A percentile compares a stretch with the other conserved stretches of the same genome.
Evolutionary conservation across 2,113 vertebrate genomes (phyloP).

Genomic region (Chloebia gouldiae): DNA sequence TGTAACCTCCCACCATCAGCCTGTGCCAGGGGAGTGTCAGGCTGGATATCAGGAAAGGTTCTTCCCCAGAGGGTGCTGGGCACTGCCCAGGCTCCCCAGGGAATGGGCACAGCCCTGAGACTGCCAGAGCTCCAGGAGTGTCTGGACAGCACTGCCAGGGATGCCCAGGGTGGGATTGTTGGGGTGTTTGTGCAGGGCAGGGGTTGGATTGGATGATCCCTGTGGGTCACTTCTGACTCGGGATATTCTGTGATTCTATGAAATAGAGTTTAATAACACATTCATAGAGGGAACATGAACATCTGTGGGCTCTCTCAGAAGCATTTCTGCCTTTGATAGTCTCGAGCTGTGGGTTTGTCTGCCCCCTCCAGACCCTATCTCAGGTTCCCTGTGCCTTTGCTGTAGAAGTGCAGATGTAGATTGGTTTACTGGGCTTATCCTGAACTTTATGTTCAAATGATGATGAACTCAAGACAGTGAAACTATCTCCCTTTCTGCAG

Average conservation of each 20-base stretch:
- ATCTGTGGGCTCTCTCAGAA: background rate
- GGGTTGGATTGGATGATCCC: fast-evolving
- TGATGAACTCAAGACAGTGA: background rate
- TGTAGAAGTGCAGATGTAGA: background rate
- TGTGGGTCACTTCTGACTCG: background rate
- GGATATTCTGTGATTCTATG: background rate
- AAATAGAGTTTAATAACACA: background rate
- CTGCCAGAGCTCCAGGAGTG: background rate
- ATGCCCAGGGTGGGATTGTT: background rate
- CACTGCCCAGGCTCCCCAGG: background rate
- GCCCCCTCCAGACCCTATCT: background rate
- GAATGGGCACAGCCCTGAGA: fast-evolving
- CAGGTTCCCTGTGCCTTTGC: background rate
- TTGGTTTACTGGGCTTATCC: background rate
- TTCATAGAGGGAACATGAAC: background rate
- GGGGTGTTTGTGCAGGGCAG: background rate
- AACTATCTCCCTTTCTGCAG: background rate
- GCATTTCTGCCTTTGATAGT: background rate
- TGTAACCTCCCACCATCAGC: background rate
- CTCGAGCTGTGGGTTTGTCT: background rate
- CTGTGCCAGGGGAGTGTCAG: fast-evolving
- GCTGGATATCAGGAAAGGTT: background rate
- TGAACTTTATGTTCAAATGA: background rate
- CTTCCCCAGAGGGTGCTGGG: background rate
- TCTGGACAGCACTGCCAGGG: fast-evolving